A percentile compares a stretch with the other conserved stretches of the same genome.
Evolutionary conservation across 2,888 invertebrate species (phyloP).

Genomic region (Adela reaumurella): DNA sequence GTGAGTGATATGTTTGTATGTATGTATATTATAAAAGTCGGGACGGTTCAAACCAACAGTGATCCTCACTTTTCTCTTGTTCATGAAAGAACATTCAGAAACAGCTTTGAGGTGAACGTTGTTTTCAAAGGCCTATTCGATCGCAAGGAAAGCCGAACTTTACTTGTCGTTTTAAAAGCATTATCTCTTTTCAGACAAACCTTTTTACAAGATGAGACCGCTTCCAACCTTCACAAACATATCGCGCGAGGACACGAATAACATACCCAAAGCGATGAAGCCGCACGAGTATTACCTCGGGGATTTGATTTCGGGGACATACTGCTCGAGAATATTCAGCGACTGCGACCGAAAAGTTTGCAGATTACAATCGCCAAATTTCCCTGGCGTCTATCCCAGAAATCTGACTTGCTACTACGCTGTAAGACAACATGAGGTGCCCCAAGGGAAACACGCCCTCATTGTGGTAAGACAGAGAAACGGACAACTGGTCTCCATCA

Average conservation of each 20-base stretch:
- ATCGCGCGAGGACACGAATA: constrained; percentile 40
- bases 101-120: no score
- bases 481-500: constrained; percentile 80
- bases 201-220: constrained; percentile 49
- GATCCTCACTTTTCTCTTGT: no score
- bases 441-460: constrained; percentile 82
- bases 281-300: constrained; percentile 71
- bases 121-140: no score
- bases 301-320: constrained; percentile 86
- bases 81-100: no score
- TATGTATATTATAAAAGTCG: no score
- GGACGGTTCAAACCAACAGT: no score
- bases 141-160: no score
- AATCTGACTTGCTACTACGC: constrained; percentile 94
- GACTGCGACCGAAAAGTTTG: constrained; percentile 89
- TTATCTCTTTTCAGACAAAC: constrained; percentile 38
- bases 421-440: constrained; percentile 80
- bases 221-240: constrained; percentile 47
- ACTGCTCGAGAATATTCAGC: constrained; percentile 89
- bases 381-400: constrained; percentile 89
- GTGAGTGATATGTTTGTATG: no score
- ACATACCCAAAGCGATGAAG: constrained; percentile 38
- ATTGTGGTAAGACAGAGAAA: constrained; percentile 82
- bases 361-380: constrained; percentile 88
- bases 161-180: not conserved